phyloP scores from a whole-genome alignment of 2,888 invertebrate genomes.

The Hesperia comma region DNA sequence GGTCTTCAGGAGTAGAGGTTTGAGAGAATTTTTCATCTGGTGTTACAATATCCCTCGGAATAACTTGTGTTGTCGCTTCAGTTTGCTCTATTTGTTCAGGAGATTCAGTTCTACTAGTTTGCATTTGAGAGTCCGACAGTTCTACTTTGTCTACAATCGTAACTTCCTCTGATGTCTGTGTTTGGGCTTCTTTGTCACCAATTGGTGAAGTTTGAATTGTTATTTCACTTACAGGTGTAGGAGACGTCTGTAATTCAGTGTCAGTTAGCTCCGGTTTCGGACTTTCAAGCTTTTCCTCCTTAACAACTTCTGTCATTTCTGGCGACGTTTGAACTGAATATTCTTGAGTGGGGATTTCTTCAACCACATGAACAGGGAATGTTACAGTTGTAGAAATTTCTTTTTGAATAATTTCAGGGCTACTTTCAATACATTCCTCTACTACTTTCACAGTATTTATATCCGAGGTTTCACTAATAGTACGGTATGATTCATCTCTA shows the following conservation, averaged over 20 bases:
- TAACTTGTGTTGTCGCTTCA: conserved; percentile 84
- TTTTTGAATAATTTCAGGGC: conserved; percentile 70
- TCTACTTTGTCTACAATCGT: conserved; percentile 66
- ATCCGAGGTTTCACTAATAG: conserved; percentile 84
- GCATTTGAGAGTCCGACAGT: conserved; percentile 68
- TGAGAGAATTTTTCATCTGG: conserved; percentile 80
- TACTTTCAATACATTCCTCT: conserved; percentile 85
- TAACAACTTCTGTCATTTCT: conserved; percentile 71
- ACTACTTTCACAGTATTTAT: conserved; percentile 86
- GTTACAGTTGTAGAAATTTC: conserved; percentile 83
- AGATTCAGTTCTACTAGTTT: conserved; percentile 70
- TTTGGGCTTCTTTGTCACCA: conserved; percentile 68
- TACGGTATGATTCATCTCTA: conserved; percentile 84
- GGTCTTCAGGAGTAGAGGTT: conserved; percentile 63
- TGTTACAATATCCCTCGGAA: conserved; percentile 63
- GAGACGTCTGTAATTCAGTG: conserved; percentile 81
- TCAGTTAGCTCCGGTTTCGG: conserved; percentile 63
- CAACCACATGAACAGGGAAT: conserved; percentile 84
- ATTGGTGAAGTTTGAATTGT: conserved; percentile 86
- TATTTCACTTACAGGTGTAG: conserved; percentile 74
- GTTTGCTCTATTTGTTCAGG: conserved; percentile 66
- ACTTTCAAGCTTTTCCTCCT: conserved; percentile 59
- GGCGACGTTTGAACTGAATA: conserved; percentile 85
- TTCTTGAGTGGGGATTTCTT: conserved; percentile 84
- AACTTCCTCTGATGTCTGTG: conserved; percentile 69